phyloP scores from a whole-genome alignment of 2,113 vertebrate genomes.

The Tetrao urogallus region DNA sequence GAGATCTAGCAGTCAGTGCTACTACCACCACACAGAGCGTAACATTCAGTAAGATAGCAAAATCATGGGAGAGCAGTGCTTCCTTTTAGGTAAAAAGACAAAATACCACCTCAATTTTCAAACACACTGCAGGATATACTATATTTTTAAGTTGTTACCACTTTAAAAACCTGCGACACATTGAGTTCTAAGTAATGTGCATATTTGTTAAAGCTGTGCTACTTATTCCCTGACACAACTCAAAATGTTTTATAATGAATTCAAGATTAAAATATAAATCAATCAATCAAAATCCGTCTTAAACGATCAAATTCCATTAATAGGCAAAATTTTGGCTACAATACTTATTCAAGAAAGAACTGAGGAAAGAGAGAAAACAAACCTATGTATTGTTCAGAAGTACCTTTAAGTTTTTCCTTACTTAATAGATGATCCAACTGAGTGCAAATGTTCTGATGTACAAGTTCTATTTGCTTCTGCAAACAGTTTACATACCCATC shows the following conservation, averaged over 20 bases:
- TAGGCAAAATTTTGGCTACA: neutral
- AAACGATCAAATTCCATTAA: neutral
- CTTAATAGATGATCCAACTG: neutral
- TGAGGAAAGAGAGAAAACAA: neutral
- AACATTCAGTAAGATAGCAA: neutral
- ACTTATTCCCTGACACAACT: neutral
- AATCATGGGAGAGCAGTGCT: neutral
- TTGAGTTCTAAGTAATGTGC: neutral
- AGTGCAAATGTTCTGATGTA: conserved; percentile 16
- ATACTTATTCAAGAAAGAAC: neutral
- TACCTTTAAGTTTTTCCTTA: conserved; percentile 9
- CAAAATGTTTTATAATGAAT: neutral
- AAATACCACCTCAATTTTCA: neutral
- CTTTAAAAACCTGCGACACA: neutral
- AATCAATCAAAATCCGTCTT: neutral
- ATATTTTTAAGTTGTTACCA: neutral
- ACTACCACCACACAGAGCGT: neutral
- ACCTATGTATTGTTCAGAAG: neutral
- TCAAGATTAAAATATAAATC: neutral
- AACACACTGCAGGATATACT: neutral
- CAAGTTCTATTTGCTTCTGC: conserved; percentile 19
- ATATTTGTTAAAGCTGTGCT: neutral
- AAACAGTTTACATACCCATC: conserved; percentile 9
- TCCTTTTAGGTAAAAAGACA: neutral
- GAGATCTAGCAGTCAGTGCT: neutral